Conservation (phyloP, 1,140 invertebrate species). For the Onthophagus taurus region DNA sequence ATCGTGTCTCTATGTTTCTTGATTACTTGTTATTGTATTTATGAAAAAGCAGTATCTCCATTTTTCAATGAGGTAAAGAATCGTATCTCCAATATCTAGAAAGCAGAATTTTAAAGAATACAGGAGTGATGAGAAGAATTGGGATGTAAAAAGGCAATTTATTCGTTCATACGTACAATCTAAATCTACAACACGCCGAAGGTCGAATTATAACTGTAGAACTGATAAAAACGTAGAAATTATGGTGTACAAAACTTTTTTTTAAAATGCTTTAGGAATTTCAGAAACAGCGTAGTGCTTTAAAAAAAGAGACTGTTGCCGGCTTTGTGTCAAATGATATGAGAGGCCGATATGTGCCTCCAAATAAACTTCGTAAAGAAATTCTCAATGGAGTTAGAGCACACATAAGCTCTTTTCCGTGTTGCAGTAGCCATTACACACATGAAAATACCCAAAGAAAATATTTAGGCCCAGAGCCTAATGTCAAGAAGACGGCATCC, state of each 20-base stretch:
- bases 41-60: no score
- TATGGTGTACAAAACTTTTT: slow-evolving; percentile 5
- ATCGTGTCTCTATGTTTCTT: no score
- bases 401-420: slow-evolving; percentile 2
- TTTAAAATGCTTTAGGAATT: slow-evolving; percentile 9
- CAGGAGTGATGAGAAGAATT: no score
- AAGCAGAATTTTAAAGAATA: no score
- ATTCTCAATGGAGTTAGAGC: neutral
- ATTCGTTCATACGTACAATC: no score
- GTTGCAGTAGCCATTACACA: neutral
- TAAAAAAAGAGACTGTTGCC: neutral
- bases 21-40: no score
- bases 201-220: no score
- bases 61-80: no score
- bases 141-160: no score
- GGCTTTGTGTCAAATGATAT: slow-evolving; percentile 2
- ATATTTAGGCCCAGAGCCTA: slow-evolving; percentile 6
- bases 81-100: no score
- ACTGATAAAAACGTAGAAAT: no score
- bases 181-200: no score
- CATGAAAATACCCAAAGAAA: slow-evolving; percentile 2
- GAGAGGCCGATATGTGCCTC: neutral
- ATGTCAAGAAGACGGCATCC: neutral
- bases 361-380: slow-evolving; percentile 8
- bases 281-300: slow-evolving; percentile 1